Evolutionary conservation across 92 coral and sea anemone genomes (phyloP), one percentile per base, ranked within the genome.

Genomic region (Epizoanthus ramosus): DNA sequence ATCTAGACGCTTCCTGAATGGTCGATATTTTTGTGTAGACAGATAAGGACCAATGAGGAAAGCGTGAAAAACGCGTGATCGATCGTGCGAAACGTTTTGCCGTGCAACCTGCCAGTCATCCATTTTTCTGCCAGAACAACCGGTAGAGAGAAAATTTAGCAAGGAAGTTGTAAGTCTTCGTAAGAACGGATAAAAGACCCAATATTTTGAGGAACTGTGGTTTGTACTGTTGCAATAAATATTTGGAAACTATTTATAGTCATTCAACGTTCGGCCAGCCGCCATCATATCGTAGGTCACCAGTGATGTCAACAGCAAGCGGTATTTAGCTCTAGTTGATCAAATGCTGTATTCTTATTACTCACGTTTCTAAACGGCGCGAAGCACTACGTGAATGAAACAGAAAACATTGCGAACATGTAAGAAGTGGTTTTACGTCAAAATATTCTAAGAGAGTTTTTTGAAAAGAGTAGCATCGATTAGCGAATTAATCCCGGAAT

Each of bases 51-150:
- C 80, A 75, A 75, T 75, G 54, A 75, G 80, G 57, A 56, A 18
- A 75, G n/a, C 80, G 68, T 41, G 80, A 23, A 57, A 56, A 75
- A 57, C 80, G 80, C 68, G 80, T 75, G 80, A 74, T 74, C 66
- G 22, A 33, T 16, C 80, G 57, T 24, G 80, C 80, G 80, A 74
- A 74, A 74, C 66, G 67, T 31, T 65, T 74, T 28, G 31, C 33
- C 52, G 9, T 17, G 79, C 79, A 41, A 61, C 56, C 25, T 43
- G 54, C 18, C 14, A 8, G 21, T 31, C 80, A 75, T 75, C 22
- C 63, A 53, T 52, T 24, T 21, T 3, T 6, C 22, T 17, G 22
- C 47, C 22, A 31, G 4, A 4, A 21, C 8, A 47, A 50, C 10
- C 13, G n/a, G 79, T 73, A 73, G 56, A 16, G 56, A 60, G 79